Base-by-base conservation (phyloP, 2,113 vertebrate genomes). In the Guaruba guarouba region DNA sequence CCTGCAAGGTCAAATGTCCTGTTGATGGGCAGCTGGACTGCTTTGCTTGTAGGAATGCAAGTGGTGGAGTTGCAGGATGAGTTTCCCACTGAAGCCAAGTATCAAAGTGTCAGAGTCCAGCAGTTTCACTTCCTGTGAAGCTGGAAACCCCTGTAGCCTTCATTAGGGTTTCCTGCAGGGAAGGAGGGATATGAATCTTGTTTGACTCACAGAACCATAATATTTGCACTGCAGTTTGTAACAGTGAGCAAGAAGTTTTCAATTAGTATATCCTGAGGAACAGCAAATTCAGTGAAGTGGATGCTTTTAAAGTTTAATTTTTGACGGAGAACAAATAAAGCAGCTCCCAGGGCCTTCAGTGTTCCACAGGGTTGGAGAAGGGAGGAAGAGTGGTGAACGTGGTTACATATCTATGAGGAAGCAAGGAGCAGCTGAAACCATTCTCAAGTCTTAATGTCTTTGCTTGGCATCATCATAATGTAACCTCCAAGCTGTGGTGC, bases 1-100 rank as follows among this genome's bases (percentile, higher is more conserved):
- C 96, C 67, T 76, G 29, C 82, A 96, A 96, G 94, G 91, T 93
- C 91, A 57, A 80, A 59, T 86, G 82, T 92, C 76, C 82, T 33
- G 20, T 86, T 88, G 95, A 90, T 74, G 64, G 93, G 90, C 90
- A 95, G 91, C 80, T 75, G 70, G 73, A 39, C 43, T 43, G 66
- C 88, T 87, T 76, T 77, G n/a, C 87, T 83, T 86, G 35, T 75
- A 75, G 77, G 74, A 93, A 88, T 55, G 80, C 48, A 70, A 89
- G 66, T 82, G 79, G 43, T 82, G 74, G 33, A 67, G 82, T 66
- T 77, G 59, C 82, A 90, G 89, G 91, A 86, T 55, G 6, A 93
- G 54, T 84, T 95, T 95, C 90, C 54, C 80, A 63, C 63, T 88
- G 88, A 92, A 96, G 44, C 39, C 84, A 77, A 82, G 80, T 73